Conservation (phyloP, 2,888 invertebrate species). For the Eudasyphora cyanicolor region DNA sequence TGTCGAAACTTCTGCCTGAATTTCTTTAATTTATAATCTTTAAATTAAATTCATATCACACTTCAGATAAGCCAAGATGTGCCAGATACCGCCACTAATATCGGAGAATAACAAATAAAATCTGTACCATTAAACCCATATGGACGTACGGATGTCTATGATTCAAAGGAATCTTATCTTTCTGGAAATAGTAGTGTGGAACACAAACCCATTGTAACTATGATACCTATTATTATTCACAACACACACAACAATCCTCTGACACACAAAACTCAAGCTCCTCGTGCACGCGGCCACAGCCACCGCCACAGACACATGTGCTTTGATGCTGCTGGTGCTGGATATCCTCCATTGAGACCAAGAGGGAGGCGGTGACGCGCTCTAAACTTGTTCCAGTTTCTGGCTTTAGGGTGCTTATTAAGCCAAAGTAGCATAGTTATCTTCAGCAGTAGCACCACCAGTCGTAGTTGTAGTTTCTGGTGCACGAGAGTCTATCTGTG, state of each 20-base stretch:
- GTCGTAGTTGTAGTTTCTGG: no score
- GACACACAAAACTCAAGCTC: no score
- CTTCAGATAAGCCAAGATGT: no score
- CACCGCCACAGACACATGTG: not conserved
- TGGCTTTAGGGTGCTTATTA: constrained; percentile 59
- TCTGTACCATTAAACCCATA: no score
- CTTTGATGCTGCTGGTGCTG: not conserved
- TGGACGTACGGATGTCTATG: constrained; percentile 28
- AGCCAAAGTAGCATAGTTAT: constrained; percentile 29
- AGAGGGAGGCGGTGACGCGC: constrained; percentile 35
- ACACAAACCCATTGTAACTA: constrained; percentile 37
- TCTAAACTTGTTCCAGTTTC: constrained; percentile 65
- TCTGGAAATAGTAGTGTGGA: constrained; percentile 24
- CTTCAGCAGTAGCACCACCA: no score
- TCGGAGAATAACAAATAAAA: no score
- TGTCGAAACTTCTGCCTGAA: no score
- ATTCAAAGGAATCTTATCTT: constrained; percentile 56
- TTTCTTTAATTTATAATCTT: no score
- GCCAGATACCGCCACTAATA: no score
- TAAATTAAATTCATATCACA: no score
- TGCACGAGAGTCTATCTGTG: no score
- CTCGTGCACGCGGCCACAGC: not conserved
- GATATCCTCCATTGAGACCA: not conserved
- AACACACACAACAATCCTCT: not conserved
- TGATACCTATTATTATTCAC: not conserved